These are phyloP conservation scores for Drosophila bocqueti DNA, from an alignment of 1,140 invertebrate species.

Conservation along the genomic window DNA sequence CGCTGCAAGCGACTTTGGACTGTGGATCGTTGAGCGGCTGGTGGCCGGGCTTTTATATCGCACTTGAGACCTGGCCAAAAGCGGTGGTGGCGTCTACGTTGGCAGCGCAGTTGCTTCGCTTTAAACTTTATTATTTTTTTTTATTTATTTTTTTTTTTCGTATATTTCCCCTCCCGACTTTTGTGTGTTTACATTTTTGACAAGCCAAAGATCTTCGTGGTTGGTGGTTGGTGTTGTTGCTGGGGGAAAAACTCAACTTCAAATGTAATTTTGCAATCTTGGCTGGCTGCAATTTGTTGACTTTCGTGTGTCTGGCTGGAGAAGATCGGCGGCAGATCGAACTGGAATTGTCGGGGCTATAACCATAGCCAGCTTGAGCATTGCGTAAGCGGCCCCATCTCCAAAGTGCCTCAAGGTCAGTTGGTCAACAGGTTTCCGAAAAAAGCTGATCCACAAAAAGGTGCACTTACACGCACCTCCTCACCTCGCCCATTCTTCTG, in stretches of 20 bases:
- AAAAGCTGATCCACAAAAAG: slow-evolving; percentile 51
- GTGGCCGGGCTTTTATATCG: slow-evolving; percentile 72
- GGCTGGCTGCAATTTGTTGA: slow-evolving; percentile 58
- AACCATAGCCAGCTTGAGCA: slow-evolving; percentile 10
- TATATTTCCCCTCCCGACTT: slow-evolving; percentile 28
- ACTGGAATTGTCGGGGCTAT: slow-evolving; percentile 12
- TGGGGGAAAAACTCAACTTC: slow-evolving; percentile 59
- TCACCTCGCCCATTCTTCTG: slow-evolving; percentile 19
- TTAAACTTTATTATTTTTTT: slow-evolving; percentile 36
- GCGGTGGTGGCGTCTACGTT: slow-evolving; percentile 32
- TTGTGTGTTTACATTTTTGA: slow-evolving; percentile 59
- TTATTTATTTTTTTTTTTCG: not conserved
- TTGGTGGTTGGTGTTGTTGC: slow-evolving; percentile 11
- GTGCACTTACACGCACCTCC: slow-evolving; percentile 44
- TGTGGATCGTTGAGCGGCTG: slow-evolving; percentile 69
- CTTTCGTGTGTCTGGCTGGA: slow-evolving; percentile 38
- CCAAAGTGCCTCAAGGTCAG: slow-evolving; percentile 63
- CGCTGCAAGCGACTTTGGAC: slow-evolving; percentile 77
- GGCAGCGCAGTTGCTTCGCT: slow-evolving; percentile 44
- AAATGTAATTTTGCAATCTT: slow-evolving; percentile 70
- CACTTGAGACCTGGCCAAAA: slow-evolving; percentile 69
- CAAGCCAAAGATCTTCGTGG: slow-evolving; percentile 49
- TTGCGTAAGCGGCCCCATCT: slow-evolving; percentile 62
- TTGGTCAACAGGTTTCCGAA: slow-evolving; percentile 71
- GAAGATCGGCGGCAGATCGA: slow-evolving; percentile 44